Conservation (phyloP, 2,113 vertebrate species). For the Misgurnus mizolepis region DNA sequence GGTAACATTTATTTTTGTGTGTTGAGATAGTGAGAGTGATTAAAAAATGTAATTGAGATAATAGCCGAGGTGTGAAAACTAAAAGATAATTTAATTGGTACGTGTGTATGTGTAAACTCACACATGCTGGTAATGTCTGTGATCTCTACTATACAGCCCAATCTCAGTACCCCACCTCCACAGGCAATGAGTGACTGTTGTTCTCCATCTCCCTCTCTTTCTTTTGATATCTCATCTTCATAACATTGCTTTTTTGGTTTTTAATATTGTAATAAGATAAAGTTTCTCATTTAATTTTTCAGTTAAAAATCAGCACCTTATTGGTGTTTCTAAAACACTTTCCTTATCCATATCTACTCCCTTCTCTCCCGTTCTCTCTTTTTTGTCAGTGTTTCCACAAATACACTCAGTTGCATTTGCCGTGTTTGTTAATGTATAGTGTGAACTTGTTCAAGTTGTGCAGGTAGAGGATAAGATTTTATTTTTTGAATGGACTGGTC, state of each 20-base stretch:
- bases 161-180: neutral
- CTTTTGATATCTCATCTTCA: neutral
- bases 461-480: constrained; percentile 4
- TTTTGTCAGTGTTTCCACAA: neutral
- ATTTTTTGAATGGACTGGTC: constrained; percentile 11
- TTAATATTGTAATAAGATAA: constrained; percentile 10
- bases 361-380: neutral
- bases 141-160: neutral
- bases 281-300: neutral
- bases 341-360: neutral
- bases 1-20: no score
- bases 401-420: constrained; percentile 2
- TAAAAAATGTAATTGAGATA: neutral
- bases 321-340: neutral
- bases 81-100: neutral
- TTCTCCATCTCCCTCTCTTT: neutral
- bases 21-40: neutral
- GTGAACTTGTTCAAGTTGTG: constrained; percentile 11
- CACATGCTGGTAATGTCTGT: neutral
- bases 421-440: neutral
- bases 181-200: neutral
- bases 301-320: neutral
- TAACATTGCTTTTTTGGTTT: neutral
- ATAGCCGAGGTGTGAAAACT: neutral
- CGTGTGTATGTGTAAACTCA: neutral